Evolutionary conservation across 2,888 invertebrate genomes (phyloP).

Genomic region (Crossocerus cetratus): DNA sequence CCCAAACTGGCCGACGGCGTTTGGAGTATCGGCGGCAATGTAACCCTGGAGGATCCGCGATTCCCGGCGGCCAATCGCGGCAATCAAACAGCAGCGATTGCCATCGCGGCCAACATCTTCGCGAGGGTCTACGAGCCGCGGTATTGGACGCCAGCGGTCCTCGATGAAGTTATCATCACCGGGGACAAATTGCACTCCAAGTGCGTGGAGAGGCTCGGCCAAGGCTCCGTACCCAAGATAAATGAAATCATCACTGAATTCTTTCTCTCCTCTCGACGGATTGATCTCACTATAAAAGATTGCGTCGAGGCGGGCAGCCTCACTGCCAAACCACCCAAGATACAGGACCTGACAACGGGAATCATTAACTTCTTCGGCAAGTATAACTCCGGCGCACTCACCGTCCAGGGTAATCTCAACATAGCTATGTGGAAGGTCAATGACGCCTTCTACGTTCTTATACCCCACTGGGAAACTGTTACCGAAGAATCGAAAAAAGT

Average conservation of each 20-base stretch:
- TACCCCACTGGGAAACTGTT: conserved; percentile 49
- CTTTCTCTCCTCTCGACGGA: conserved; percentile 67
- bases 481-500: conserved; percentile 11
- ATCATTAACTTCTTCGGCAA: conserved; percentile 63
- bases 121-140: conserved; percentile 69
- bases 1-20: conserved; percentile 60
- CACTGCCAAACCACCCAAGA: conserved; percentile 47
- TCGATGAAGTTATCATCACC: conserved; percentile 67
- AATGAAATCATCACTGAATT: conserved; percentile 70
- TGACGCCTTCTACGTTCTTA: conserved; percentile 61
- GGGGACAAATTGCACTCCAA: conserved; percentile 68
- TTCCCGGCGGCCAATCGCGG: conserved; percentile 54
- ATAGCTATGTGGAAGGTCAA: conserved; percentile 65
- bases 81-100: conserved; percentile 65
- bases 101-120: conserved; percentile 67
- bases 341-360: conserved; percentile 60
- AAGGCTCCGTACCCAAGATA: conserved; percentile 44
- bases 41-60: conserved; percentile 52
- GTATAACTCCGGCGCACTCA: conserved; percentile 61
- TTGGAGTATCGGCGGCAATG: conserved; percentile 64
- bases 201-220: conserved; percentile 60
- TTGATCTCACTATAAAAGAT: conserved; percentile 67
- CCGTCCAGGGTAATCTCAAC: conserved; percentile 42
- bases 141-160: conserved; percentile 60
- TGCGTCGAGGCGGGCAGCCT: conserved; percentile 69